Conservation (phyloP, 1,140 invertebrate species). For the Wiebesia pumilae region DNA sequence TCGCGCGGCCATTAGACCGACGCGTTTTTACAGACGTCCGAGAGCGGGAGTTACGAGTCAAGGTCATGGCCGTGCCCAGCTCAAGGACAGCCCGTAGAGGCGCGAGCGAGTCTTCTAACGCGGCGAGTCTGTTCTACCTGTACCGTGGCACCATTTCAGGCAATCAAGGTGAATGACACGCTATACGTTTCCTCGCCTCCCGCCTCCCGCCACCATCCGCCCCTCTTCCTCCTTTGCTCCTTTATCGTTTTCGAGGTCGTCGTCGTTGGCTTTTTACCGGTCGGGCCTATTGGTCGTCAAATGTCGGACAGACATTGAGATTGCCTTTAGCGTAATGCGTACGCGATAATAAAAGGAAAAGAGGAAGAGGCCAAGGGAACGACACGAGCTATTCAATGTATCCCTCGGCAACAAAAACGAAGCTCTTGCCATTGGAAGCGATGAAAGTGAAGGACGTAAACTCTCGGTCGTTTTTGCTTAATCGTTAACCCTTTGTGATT, state of each 20-base stretch:
- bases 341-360: not conserved
- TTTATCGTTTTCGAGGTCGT: not conserved
- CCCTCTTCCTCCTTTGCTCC: not conserved
- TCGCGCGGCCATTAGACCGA: constrained; percentile 24
- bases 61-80: constrained; percentile 6
- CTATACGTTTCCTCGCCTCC: constrained; percentile 1
- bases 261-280: not conserved
- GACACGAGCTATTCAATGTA: not conserved
- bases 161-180: not conserved
- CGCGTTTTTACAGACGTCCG: constrained; percentile 30
- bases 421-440: not conserved
- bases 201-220: too few relatives aligned
- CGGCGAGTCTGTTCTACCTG: not conserved
- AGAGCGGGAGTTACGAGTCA: constrained; percentile 52
- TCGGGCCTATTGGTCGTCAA: not conserved
- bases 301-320: not conserved
- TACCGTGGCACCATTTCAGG: not conserved
- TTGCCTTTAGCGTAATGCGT: not conserved
- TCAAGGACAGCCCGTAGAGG: constrained; percentile 19
- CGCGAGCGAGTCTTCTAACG: constrained; percentile 2
- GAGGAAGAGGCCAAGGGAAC: not conserved
- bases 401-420: not conserved
- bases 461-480: not conserved
- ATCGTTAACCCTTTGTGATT: not conserved
- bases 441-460: not conserved